These are phyloP conservation scores for Ferrisia virgata DNA, from an alignment of 2,888 invertebrate genomes.

Conservation along the genomic window DNA sequence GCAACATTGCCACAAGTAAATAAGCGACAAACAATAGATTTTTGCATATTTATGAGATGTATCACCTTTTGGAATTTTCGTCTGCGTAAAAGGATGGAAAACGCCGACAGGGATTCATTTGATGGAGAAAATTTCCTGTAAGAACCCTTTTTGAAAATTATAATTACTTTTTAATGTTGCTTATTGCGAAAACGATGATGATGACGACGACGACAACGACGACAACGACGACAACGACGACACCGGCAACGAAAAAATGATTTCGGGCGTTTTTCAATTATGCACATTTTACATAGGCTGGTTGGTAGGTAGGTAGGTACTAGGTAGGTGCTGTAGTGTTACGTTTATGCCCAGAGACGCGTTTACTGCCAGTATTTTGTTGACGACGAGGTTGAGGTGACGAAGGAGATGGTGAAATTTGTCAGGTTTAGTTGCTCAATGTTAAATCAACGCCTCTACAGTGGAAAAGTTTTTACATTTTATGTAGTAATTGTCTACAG, in stretches of 20 bases:
- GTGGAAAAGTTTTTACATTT: too few species aligned
- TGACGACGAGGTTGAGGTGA: neutral
- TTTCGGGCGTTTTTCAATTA: constrained; percentile 26
- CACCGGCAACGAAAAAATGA: neutral
- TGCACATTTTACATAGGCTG: neutral
- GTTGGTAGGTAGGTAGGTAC: neutral
- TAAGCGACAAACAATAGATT: constrained; percentile 33
- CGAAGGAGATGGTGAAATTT: neutral
- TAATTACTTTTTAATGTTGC: constrained; percentile 34
- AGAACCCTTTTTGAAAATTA: constrained; percentile 24
- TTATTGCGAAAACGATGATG: constrained; percentile 1
- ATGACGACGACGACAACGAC: neutral
- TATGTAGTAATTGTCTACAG: too few species aligned
- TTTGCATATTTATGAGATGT: constrained; percentile 32
- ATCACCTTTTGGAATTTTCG: constrained; percentile 21
- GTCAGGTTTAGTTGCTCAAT: neutral
- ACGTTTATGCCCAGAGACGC: neutral
- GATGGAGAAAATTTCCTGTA: constrained; percentile 23
- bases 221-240: neutral
- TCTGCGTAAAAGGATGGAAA: neutral
- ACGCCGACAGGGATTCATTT: constrained; percentile 30
- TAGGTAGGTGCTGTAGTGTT: too few species aligned
- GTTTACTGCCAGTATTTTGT: neutral
- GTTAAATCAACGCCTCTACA: too few species aligned
- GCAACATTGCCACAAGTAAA: constrained; percentile 30